Percentiles rank a stretch among this genome's conserved stretches.
phyloP scores from a whole-genome alignment of 2,797 vertebrate species.

The Danio jaintianensis region DNA sequence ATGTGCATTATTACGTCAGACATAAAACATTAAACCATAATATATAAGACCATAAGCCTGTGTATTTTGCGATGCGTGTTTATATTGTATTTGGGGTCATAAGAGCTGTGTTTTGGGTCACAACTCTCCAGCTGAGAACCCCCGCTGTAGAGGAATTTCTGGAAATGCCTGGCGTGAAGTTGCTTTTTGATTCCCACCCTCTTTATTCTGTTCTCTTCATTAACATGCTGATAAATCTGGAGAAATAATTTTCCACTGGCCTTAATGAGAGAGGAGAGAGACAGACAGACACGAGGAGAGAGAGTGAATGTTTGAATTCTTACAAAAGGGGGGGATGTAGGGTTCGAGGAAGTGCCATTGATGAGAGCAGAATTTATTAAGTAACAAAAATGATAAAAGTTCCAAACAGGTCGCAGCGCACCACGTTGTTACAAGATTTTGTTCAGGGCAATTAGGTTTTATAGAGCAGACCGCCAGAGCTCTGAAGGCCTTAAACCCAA shows the following conservation, averaged over 20 bases:
- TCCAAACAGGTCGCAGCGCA: conserved; percentile 59
- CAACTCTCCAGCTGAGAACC: neutral
- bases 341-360: conserved; percentile 44
- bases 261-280: conserved; percentile 59
- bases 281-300: conserved; percentile 4
- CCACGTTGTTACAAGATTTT: conserved; percentile 65
- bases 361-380: conserved; percentile 56
- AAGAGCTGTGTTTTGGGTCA: neutral
- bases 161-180: conserved; percentile 49
- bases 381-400: conserved; percentile 57
- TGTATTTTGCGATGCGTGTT: neutral
- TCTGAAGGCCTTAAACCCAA: conserved; percentile 62
- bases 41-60: neutral
- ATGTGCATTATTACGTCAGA: too few relatives aligned
- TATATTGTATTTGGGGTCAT: neutral
- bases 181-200: conserved; percentile 50
- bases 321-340: conserved; percentile 11
- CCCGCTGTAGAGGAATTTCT: conserved; percentile 46
- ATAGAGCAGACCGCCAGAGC: conserved; percentile 69
- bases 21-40: too few relatives aligned
- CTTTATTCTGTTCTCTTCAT: conserved; percentile 58
- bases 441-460: conserved; percentile 74
- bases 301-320: conserved; percentile 24
- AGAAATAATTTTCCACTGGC: conserved; percentile 69
- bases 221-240: conserved; percentile 60